Percentiles rank a stretch among this genome's conserved stretches.
phyloP scores from a whole-genome alignment of 2,888 invertebrate genomes.

The Lasioglossum vierecki region DNA sequence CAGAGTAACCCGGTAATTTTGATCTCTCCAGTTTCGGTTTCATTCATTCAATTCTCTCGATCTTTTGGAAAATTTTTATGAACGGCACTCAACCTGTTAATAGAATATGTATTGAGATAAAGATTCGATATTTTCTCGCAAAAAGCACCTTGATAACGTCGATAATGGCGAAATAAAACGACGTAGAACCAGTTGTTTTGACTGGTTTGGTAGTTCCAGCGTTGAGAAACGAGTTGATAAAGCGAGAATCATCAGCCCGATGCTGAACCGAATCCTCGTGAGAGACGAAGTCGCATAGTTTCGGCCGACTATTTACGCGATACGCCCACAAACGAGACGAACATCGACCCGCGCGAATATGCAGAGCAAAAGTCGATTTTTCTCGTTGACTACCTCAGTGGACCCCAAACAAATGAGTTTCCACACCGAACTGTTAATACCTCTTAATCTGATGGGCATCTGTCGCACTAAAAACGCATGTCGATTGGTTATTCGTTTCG shows the following conservation, averaged over 20 bases:
- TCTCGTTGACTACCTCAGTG: not conserved
- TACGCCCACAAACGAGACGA: not conserved
- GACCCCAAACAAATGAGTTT: not conserved
- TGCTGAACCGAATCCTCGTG: not conserved
- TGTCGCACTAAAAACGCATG: not conserved
- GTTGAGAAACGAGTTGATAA: not conserved
- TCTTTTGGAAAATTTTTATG: not conserved
- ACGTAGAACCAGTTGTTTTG: not conserved
- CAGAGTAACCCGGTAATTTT: not conserved
- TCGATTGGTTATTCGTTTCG: not conserved
- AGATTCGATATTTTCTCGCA: not conserved
- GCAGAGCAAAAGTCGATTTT: not conserved
- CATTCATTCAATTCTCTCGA: not conserved
- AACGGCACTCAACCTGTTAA: too few species aligned
- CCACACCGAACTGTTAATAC: not conserved
- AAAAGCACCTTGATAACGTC: not conserved
- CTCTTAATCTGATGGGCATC: not conserved
- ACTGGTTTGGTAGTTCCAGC: not conserved
- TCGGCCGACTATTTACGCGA: not conserved
- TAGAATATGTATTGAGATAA: not conserved
- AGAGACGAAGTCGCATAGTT: not conserved
- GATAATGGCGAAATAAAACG: not conserved
- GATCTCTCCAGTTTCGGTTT: not conserved
- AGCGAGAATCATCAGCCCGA: not conserved
- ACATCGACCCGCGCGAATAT: not conserved